A percentile compares a stretch with the other conserved stretches of the same genome.
Evolutionary conservation across 1,140 invertebrate species (phyloP).

Genomic region (Harlomillsia oculata): DNA sequence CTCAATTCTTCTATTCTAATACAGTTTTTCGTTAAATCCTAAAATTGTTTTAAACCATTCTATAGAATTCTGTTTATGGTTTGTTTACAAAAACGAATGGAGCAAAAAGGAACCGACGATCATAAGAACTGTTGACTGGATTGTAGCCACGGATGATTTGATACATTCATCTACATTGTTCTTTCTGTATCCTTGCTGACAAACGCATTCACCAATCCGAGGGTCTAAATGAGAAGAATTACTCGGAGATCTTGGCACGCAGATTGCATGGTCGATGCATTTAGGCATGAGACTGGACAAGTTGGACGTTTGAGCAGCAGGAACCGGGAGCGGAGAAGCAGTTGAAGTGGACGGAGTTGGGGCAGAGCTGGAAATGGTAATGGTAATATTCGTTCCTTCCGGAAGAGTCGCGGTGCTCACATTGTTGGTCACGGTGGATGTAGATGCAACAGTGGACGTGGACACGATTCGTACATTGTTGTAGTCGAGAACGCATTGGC

Average conservation of each 20-base stretch:
- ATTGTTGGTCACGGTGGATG: neutral
- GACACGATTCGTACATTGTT: conserved; percentile 7
- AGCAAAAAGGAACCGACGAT: too few relatives aligned
- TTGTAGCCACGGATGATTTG: too few relatives aligned
- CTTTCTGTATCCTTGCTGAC: conserved; percentile 10
- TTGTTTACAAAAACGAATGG: too few relatives aligned
- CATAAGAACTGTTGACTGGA: too few relatives aligned
- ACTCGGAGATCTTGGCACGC: neutral
- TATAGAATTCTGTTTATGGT: too few relatives aligned
- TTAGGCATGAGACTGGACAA: conserved; percentile 6
- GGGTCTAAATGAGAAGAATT: conserved; percentile 4
- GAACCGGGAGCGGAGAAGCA: neutral
- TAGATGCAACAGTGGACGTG: neutral
- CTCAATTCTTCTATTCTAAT: too few relatives aligned
- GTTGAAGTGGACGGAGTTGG: conserved; percentile 2
- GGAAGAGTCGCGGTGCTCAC: neutral
- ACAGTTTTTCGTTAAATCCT: too few relatives aligned
- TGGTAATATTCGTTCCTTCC: neutral
- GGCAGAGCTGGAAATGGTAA: neutral
- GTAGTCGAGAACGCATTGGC: conserved; percentile 13
- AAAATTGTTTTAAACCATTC: too few relatives aligned
- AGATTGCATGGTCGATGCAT: conserved; percentile 18
- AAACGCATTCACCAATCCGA: conserved; percentile 20
- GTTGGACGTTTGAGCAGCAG: conserved; percentile 1
- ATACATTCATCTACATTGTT: conserved; percentile 11